Percentiles rank a stretch among this genome's conserved stretches.
Evolutionary conservation across 2,888 invertebrate species (phyloP).

Genomic region (Miltochrista miniata): DNA sequence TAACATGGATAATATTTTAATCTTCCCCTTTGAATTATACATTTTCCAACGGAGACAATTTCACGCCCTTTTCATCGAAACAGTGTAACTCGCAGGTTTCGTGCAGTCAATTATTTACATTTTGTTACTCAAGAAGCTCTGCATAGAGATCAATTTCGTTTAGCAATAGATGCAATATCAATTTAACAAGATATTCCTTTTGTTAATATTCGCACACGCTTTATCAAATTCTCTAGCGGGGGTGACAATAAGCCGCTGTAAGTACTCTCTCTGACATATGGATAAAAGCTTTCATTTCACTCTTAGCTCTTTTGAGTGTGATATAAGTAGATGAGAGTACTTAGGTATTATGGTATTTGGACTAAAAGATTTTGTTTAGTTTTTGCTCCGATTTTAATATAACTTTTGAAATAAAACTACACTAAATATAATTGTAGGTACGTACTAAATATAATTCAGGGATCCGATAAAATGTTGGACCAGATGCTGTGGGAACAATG

Average conservation of each 20-base stretch:
- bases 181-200: constrained; percentile 84
- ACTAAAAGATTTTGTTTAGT: constrained; percentile 4
- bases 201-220: constrained; percentile 84
- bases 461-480: too few relatives aligned
- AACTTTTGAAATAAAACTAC: too few relatives aligned
- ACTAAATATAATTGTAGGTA: too few relatives aligned
- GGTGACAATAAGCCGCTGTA: constrained; percentile 84
- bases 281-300: constrained; percentile 84
- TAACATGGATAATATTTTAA: constrained; percentile 85
- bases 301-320: constrained; percentile 79
- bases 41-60: constrained; percentile 83
- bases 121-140: constrained; percentile 27
- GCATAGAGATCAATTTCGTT: constrained; percentile 54
- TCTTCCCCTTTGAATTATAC: constrained; percentile 84
- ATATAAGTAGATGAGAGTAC: constrained; percentile 49
- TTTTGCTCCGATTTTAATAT: too few relatives aligned
- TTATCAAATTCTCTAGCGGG: constrained; percentile 84
- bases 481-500: too few relatives aligned
- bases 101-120: constrained; percentile 55
- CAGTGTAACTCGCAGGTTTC: constrained; percentile 52
- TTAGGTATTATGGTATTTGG: constrained; percentile 18
- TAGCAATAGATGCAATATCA: constrained; percentile 68
- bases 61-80: constrained; percentile 69
- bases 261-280: constrained; percentile 83
- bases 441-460: too few relatives aligned